phyloP scores from a whole-genome alignment of 2,888 invertebrate genomes.

The Drosophila macrospina region DNA sequence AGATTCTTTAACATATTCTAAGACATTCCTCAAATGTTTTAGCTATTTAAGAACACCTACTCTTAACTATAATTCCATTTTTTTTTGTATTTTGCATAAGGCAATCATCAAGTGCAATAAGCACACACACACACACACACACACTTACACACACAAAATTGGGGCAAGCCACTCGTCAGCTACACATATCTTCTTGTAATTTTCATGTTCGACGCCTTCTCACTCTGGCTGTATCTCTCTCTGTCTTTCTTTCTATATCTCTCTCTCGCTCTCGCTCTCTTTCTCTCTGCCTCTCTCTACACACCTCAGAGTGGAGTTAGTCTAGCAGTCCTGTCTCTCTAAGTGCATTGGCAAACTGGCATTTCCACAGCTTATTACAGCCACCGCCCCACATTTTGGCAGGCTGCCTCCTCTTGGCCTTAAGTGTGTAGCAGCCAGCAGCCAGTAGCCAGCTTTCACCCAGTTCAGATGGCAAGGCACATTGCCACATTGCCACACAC shows the following conservation, averaged over 20 bases:
- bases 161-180: constrained; percentile 5
- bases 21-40: neutral
- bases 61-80: neutral
- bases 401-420: neutral
- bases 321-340: constrained; percentile 9
- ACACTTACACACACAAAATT: constrained; percentile 6
- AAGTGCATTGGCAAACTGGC: constrained; percentile 12
- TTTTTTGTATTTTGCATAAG: neutral
- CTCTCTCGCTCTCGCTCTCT: too few species aligned
- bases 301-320: too few species aligned
- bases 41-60: neutral
- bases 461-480: constrained; percentile 31
- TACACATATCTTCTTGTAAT: neutral
- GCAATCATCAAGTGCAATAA: neutral
- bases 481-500: constrained; percentile 39
- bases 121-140: neutral
- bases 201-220: neutral
- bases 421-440: constrained; percentile 21
- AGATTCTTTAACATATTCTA: neutral
- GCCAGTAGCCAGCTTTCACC: constrained; percentile 48
- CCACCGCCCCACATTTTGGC: constrained; percentile 31
- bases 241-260: too few species aligned
- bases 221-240: too few species aligned
- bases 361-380: constrained; percentile 58
- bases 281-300: too few species aligned